Evolutionary conservation across 2,888 invertebrate species (phyloP), one percentile per base, ranked within the genome.

Genomic region (Amphimallon solstitiale): DNA sequence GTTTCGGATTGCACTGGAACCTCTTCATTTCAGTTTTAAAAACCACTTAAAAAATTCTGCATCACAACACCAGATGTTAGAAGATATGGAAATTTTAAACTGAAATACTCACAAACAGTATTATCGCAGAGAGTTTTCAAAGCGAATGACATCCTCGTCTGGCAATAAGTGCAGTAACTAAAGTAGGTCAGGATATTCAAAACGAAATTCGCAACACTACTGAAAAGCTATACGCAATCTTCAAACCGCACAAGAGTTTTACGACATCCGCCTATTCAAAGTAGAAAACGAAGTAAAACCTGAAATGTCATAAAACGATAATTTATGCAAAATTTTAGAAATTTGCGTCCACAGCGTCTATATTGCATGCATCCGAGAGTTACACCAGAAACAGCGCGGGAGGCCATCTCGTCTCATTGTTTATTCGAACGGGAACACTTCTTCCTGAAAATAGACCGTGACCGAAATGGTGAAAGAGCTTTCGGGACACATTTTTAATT

Each of bases 261-360:
- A 54, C 54, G 54, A 54, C 54, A 21, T 21, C 54, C 54, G 38
- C 19, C 54, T 54, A 54, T 54, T 54, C 38, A 54, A 38, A 10
- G 4, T 12, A 19, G 38, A 43, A 37, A 56, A 29, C 56, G 29
- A 9, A 19, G 38, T 12, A 15, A 40, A 56, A 56, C 40, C 56
- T 43, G 9, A 56, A 56, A 56, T 15, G 56, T 43, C 56, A 56
- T 56, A 54, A 54, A 63, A n/a, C 56, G 21, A 64, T 54, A 45
- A 64, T 54, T 64, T 64, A 64, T 64, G 56, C 63, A 46, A 56
- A 54, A 64, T 34, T 64, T 45, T 51, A 43, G 54, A 64, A 64
- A 54, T 54, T 64, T 35, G 52, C 52, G 63, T 23, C 43, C 23
- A n/a, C n/a, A n/a, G n/a, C n/a, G n/a, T n/a, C n/a, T n/a, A n/a